Conservation (phyloP, 2,797 vertebrate genomes). For the Anguilla marmorata region DNA sequence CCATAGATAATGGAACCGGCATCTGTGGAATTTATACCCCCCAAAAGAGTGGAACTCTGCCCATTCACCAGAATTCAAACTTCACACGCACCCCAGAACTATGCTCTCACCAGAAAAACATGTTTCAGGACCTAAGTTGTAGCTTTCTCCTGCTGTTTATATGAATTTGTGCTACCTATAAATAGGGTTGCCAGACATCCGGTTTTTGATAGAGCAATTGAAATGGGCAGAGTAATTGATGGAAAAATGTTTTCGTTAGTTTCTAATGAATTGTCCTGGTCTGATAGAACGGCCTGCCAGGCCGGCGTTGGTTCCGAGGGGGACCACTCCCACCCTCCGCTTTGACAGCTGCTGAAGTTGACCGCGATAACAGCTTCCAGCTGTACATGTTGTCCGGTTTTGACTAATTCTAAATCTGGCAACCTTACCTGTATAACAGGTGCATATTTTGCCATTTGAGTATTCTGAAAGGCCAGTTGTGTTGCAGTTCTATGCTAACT, state of each 20-base stretch:
- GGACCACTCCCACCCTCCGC: too few relatives aligned
- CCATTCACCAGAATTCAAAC: background rate
- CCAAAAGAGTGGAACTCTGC: background rate
- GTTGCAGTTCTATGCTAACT: constrained; percentile 14
- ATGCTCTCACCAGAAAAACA: background rate
- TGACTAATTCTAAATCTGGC: too few relatives aligned
- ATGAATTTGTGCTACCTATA: background rate
- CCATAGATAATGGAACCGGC: background rate
- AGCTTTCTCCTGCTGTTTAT: background rate
- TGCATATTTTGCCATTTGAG: constrained; percentile 1
- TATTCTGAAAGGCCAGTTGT: background rate
- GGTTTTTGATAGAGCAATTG: too few relatives aligned
- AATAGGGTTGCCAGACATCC: too few relatives aligned
- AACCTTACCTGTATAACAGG: background rate
- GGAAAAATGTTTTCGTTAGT: too few relatives aligned
- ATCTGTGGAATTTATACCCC: background rate
- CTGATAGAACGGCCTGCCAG: too few relatives aligned
- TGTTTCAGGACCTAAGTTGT: background rate
- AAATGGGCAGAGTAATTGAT: too few relatives aligned
- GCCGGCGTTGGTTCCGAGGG: too few relatives aligned
- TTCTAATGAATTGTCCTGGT: too few relatives aligned
- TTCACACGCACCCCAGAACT: background rate
- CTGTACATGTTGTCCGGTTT: too few relatives aligned
- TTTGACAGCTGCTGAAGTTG: too few relatives aligned
- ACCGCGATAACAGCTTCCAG: too few relatives aligned